Conservation (phyloP, 2,888 invertebrate species). For the Protophormia terraenovae region DNA sequence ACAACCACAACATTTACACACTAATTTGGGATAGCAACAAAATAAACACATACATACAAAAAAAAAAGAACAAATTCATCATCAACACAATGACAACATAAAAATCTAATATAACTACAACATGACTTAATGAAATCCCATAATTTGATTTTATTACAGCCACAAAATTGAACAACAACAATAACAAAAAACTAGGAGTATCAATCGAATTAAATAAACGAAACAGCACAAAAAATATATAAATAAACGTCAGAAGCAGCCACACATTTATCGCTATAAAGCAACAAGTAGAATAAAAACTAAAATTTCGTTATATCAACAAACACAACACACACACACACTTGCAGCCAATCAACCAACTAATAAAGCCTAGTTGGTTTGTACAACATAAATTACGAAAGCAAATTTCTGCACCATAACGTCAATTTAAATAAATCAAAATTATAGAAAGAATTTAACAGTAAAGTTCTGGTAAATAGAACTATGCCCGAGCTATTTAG, state of each 20-base stretch:
- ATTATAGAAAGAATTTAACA: too few relatives aligned
- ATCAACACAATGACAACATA: neutral
- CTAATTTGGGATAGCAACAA: neutral
- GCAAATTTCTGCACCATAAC: neutral
- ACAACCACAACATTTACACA: constrained; percentile 11
- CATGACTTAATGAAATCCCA: constrained; percentile 46
- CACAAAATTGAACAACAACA: constrained; percentile 50
- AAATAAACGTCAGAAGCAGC: neutral
- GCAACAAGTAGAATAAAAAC: constrained; percentile 41
- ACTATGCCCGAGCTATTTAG: too few relatives aligned
- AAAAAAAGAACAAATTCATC: too few relatives aligned
- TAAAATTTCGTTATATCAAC: neutral
- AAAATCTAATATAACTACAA: constrained; percentile 19
- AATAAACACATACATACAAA: neutral
- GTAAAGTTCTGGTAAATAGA: too few relatives aligned
- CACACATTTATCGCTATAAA: neutral
- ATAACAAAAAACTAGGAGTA: constrained; percentile 20
- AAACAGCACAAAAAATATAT: neutral
- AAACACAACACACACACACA: neutral
- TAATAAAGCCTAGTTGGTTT: neutral
- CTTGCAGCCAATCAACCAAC: neutral
- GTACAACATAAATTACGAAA: neutral
- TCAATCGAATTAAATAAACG: constrained; percentile 4
- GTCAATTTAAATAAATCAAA: constrained; percentile 34
- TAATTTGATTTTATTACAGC: constrained; percentile 65